Conservation (phyloP, 1,140 invertebrate genomes). For the Drosophila littoralis region DNA sequence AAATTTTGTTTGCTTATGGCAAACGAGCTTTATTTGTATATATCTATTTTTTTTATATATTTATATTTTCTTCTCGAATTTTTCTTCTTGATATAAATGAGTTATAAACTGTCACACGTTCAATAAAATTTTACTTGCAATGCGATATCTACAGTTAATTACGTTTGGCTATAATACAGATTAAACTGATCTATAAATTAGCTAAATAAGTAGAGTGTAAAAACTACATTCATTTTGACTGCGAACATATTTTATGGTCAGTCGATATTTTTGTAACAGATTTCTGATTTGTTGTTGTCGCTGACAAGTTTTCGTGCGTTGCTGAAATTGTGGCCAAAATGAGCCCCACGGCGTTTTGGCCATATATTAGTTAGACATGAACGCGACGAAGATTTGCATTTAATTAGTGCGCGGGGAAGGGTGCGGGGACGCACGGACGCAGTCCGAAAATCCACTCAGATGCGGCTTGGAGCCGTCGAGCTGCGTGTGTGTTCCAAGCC, state of each 20-base stretch:
- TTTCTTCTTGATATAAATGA: too few species aligned
- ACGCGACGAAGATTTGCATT: conserved; percentile 70
- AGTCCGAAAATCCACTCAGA: conserved; percentile 44
- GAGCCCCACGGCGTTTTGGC: conserved; percentile 59
- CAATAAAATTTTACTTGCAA: too few species aligned
- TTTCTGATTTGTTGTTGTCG: conserved; percentile 26
- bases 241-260: conserved; percentile 3
- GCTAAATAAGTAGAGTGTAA: neutral
- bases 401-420: conserved; percentile 53
- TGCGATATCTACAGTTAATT: neutral
- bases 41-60: too few species aligned
- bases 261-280: conserved; percentile 67
- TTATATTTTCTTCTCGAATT: too few species aligned
- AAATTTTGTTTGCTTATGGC: too few species aligned
- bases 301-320: conserved; percentile 63
- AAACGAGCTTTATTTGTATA: too few species aligned
- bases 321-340: conserved; percentile 68
- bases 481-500: conserved; percentile 77
- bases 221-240: conserved; percentile 9
- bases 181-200: neutral
- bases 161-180: neutral
- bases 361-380: conserved; percentile 66
- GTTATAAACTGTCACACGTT: too few species aligned
- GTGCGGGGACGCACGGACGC: conserved; percentile 5
- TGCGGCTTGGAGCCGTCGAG: conserved; percentile 50